phyloP scores from a whole-genome alignment of 30 jellyfish, hydroid and myxozoan species.

The Sanderia malayensis region DNA sequence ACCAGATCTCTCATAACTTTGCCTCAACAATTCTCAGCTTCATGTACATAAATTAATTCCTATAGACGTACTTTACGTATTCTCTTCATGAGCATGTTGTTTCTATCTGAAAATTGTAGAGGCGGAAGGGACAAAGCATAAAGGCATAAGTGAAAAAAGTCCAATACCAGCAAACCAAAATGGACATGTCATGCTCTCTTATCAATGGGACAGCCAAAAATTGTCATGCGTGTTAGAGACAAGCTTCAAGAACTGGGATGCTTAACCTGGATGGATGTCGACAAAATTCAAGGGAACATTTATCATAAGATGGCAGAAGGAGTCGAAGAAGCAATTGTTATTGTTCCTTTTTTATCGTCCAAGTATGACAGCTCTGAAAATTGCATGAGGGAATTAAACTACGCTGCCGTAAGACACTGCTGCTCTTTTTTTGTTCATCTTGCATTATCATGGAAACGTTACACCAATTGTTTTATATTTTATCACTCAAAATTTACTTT shows the following conservation, averaged over 20 bases:
- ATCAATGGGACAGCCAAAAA: slow-evolving; percentile 39
- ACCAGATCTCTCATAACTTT: no score
- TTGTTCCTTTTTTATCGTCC: slow-evolving; percentile 11
- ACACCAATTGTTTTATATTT: no score
- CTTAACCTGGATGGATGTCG: slow-evolving; percentile 39
- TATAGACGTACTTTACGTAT: no score
- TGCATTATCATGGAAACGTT: no score
- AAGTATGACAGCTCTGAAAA: slow-evolving; percentile 26
- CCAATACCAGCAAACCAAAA: not conserved
- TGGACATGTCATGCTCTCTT: slow-evolving; percentile 26
- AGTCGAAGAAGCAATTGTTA: slow-evolving; percentile 16
- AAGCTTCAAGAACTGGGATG: slow-evolving; percentile 24
- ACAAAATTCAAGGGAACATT: slow-evolving; percentile 42
- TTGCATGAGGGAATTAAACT: slow-evolving; percentile 30
- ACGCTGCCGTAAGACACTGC: slow-evolving; percentile 36
- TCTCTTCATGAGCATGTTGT: no score
- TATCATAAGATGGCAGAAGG: slow-evolving; percentile 52
- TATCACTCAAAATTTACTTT: no score
- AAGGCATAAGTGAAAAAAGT: no score
- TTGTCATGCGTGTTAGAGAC: slow-evolving; percentile 24
- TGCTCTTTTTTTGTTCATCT: no score
- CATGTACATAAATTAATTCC: no score
- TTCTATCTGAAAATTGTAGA: no score
- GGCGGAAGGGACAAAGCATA: no score
- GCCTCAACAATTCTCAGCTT: no score